These are phyloP conservation scores for Ischnura elegans DNA, from an alignment of 2,888 invertebrate species.

Conservation along the genomic window DNA sequence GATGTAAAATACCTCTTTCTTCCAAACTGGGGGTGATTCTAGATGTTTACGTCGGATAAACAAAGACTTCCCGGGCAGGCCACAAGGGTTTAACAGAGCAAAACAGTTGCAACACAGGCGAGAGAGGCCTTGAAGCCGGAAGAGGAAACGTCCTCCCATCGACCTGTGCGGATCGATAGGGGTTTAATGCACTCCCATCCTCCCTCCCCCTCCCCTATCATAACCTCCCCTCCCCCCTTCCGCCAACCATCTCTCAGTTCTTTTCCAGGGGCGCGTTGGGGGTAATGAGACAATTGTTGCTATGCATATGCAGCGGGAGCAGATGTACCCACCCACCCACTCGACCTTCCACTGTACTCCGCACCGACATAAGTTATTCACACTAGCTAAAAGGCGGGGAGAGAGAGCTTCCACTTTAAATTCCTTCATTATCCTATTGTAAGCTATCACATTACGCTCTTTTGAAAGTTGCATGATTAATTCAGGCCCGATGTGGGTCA, in stretches of 20 bases:
- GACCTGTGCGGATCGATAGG: background rate
- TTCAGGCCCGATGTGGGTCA: background rate
- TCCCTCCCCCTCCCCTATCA: background rate
- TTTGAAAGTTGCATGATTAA: background rate
- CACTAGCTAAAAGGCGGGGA: background rate
- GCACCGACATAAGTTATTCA: background rate
- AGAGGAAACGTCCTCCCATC: background rate
- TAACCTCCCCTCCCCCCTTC: no score
- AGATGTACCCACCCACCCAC: no score
- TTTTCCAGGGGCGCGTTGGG: background rate
- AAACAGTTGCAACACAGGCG: background rate
- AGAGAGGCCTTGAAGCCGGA: background rate
- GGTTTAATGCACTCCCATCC: conserved; percentile 28
- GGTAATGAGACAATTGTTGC: conserved; percentile 30
- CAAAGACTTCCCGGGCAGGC: background rate
- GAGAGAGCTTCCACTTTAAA: background rate
- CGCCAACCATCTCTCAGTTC: no score
- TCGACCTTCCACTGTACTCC: background rate
- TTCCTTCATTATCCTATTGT: conserved; percentile 13
- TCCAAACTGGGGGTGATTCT: no score
- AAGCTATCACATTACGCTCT: background rate
- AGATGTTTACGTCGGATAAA: background rate
- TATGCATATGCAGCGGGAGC: conserved; percentile 16
- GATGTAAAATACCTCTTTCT: no score
- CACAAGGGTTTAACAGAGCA: background rate